Evolutionary conservation across 2,888 invertebrate species (phyloP).

Genomic region (Pedicia rivosa): DNA sequence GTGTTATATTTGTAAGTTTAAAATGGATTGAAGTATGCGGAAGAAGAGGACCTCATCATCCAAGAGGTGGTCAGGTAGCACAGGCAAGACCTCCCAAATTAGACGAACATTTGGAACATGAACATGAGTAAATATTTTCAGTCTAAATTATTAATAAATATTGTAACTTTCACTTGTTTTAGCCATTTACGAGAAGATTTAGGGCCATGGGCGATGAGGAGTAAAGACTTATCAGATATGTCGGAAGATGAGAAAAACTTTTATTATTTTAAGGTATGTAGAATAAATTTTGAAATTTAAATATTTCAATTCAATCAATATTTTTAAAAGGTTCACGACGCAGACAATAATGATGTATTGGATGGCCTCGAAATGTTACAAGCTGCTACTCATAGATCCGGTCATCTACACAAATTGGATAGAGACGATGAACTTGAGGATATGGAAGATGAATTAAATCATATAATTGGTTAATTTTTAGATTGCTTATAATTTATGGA

Average conservation of each 20-base stretch:
- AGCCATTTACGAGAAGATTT: constrained; percentile 71
- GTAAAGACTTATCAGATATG: constrained; percentile 50
- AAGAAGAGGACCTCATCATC: constrained; percentile 47
- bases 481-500: constrained; percentile 1
- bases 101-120: constrained; percentile 56
- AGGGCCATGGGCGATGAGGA: constrained; percentile 41
- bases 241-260: constrained; percentile 53
- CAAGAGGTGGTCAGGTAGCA: constrained; percentile 37
- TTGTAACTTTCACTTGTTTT: constrained; percentile 15
- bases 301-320: too few species aligned
- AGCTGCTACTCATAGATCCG: constrained; percentile 27
- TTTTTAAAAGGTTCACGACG: constrained; percentile 56
- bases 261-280: constrained; percentile 31
- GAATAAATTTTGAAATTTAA: constrained; percentile 10
- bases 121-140: constrained; percentile 44
- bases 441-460: constrained; percentile 24
- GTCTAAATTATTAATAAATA: not conserved
- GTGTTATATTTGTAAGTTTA: too few species aligned
- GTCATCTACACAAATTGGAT: constrained; percentile 45
- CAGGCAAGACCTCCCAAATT: constrained; percentile 41
- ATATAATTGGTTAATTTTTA: constrained; percentile 21
- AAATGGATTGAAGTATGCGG: too few species aligned
- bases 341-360: constrained; percentile 73
- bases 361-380: constrained; percentile 80
- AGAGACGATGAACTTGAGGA: constrained; percentile 35